Percentiles rank a stretch among this genome's conserved stretches.
These are phyloP conservation scores for Nomada lathburiana DNA, from an alignment of 2,888 invertebrate genomes.

Conservation along the genomic window DNA sequence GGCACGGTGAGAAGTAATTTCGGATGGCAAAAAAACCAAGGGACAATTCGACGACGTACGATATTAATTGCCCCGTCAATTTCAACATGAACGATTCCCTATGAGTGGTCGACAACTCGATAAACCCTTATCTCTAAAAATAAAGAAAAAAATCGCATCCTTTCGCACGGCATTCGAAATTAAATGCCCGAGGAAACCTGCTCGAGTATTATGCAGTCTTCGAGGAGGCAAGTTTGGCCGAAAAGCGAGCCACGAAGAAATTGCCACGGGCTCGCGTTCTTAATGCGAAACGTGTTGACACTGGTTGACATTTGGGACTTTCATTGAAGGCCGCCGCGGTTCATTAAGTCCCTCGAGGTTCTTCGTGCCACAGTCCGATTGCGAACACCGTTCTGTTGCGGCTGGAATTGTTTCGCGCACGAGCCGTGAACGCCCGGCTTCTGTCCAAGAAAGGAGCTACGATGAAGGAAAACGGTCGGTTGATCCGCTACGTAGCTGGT, in stretches of 20 bases:
- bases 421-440: neutral
- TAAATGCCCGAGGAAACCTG: no score
- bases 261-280: neutral
- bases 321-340: neutral
- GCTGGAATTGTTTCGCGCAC: neutral
- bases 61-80: no score
- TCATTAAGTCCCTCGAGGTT: slow-evolving; percentile 11
- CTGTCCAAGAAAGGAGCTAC: neutral
- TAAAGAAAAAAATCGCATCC: no score
- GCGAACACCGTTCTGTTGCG: neutral
- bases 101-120: no score
- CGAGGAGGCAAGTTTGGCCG: neutral
- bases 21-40: no score
- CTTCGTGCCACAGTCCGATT: neutral
- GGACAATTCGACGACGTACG: no score
- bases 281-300: slow-evolving; percentile 22
- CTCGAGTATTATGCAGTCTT: no score
- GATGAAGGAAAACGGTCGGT: neutral
- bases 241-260: neutral
- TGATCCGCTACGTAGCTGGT: neutral
- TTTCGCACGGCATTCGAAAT: no score
- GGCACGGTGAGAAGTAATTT: no score
- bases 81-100: no score
- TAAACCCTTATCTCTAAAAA: no score
- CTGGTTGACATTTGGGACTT: slow-evolving; percentile 12